Percentiles rank a stretch among this genome's conserved stretches.
Conservation (phyloP, 2,888 invertebrate genomes). For the Xanthostigma xanthostigma region DNA sequence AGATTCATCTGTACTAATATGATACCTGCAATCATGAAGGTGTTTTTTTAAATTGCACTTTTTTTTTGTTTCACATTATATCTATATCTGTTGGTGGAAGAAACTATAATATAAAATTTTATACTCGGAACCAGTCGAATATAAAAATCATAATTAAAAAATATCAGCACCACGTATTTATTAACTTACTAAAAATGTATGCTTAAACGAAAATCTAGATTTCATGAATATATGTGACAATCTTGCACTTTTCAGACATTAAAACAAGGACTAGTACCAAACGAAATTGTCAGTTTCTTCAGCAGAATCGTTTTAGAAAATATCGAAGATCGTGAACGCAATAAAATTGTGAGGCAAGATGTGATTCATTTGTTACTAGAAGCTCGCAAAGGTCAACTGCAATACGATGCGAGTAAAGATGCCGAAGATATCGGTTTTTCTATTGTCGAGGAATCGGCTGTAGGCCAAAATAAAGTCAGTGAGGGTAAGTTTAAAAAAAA, state of each 20-base stretch:
- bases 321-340: conserved; percentile 29
- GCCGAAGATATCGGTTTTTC: conserved; percentile 24
- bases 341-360: conserved; percentile 35
- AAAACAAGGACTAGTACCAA: conserved; percentile 11
- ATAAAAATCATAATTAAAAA: no score
- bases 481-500: no score
- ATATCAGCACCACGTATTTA: no score
- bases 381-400: conserved; percentile 15
- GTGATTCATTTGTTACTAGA: conserved; percentile 43
- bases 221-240: no score
- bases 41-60: background rate
- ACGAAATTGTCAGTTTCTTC: conserved; percentile 14
- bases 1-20: background rate
- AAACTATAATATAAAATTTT: no score
- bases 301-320: conserved; percentile 21
- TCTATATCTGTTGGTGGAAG: no score
- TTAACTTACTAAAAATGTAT: no score
- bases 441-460: conserved; percentile 28
- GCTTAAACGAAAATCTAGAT: background rate
- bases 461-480: conserved; percentile 21
- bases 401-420: conserved; percentile 11
- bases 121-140: no score
- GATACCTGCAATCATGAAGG: background rate
- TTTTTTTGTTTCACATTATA: no score
- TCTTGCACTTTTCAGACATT: conserved; percentile 11